Conservation (phyloP, 1,140 invertebrate species). For the Oryzaephilus surinamensis region DNA sequence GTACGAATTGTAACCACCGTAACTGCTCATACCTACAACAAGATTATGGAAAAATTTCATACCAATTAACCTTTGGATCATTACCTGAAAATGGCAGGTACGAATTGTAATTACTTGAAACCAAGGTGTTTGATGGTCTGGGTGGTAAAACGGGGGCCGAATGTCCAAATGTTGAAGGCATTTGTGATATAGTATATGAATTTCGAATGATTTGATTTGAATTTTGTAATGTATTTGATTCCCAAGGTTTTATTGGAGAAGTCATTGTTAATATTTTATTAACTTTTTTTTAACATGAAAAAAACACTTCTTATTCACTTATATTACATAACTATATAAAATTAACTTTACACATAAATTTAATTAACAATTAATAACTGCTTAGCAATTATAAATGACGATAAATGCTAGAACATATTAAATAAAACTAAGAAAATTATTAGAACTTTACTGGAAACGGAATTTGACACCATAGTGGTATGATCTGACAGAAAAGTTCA, state of each 20-base stretch:
- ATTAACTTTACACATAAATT: too few species aligned
- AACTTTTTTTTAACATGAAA: too few species aligned
- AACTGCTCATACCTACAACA: conserved; percentile 13
- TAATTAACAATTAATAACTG: too few species aligned
- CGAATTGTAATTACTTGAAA: conserved; percentile 13
- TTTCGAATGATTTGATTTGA: conserved; percentile 17
- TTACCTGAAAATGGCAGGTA: conserved; percentile 24
- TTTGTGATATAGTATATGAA: conserved; percentile 10
- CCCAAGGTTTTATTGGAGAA: conserved; percentile 6
- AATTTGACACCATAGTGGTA: too few species aligned
- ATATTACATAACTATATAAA: too few species aligned
- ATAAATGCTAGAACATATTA: too few species aligned
- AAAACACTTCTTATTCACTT: too few species aligned
- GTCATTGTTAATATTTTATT: conserved; percentile 8
- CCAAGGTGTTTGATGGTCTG: conserved; percentile 19
- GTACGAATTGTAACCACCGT: conserved; percentile 29
- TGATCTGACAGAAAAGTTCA: too few species aligned
- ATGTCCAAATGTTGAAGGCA: conserved; percentile 2
- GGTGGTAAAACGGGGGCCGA: conserved; percentile 27
- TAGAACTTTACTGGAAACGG: too few species aligned
- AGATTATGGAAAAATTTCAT: neutral
- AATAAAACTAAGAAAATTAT: too few species aligned
- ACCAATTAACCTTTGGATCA: neutral
- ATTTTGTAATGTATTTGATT: conserved; percentile 18
- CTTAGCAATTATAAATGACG: too few species aligned